phyloP scores from a whole-genome alignment of 2,888 invertebrate genomes.

The Atethmia centrago region DNA sequence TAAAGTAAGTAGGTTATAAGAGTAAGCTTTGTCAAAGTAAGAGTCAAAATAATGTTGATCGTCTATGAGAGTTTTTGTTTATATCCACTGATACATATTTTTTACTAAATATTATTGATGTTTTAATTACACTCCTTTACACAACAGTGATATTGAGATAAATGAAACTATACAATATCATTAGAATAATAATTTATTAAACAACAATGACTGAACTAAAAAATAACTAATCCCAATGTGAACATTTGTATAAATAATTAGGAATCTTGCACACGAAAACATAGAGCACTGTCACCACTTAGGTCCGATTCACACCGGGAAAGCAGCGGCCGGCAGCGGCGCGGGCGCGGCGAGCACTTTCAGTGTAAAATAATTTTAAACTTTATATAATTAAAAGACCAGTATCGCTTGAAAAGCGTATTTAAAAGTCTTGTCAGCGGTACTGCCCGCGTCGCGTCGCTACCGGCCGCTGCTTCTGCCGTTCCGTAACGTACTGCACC shows the following conservation, averaged over 20 bases:
- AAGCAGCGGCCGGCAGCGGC: too few species aligned
- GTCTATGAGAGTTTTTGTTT: slow-evolving; percentile 41
- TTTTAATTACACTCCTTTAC: slow-evolving; percentile 43
- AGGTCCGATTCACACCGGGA: too few species aligned
- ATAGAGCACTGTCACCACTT: slow-evolving; percentile 32
- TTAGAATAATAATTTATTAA: slow-evolving; percentile 78
- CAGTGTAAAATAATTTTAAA: too few species aligned
- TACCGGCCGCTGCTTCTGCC: too few species aligned
- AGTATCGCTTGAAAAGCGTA: too few species aligned
- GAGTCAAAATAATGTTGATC: slow-evolving; percentile 43
- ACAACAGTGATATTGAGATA: neutral
- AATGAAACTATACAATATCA: slow-evolving; percentile 49
- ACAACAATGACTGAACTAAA: slow-evolving; percentile 77
- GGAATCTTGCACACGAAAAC: slow-evolving; percentile 72
- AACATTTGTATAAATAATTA: slow-evolving; percentile 73
- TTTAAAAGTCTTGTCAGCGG: too few species aligned
- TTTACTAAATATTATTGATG: slow-evolving; percentile 6
- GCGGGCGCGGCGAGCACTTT: too few species aligned
- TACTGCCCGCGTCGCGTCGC: too few species aligned
- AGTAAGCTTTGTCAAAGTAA: slow-evolving; percentile 38
- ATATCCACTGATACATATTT: slow-evolving; percentile 46
- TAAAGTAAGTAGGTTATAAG: slow-evolving; percentile 80
- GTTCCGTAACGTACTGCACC: too few species aligned
- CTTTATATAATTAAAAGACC: too few species aligned
- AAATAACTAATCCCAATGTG: slow-evolving; percentile 69